Evolutionary conservation across 2,888 invertebrate genomes (phyloP).

Genomic region (Hydriomena furcata): DNA sequence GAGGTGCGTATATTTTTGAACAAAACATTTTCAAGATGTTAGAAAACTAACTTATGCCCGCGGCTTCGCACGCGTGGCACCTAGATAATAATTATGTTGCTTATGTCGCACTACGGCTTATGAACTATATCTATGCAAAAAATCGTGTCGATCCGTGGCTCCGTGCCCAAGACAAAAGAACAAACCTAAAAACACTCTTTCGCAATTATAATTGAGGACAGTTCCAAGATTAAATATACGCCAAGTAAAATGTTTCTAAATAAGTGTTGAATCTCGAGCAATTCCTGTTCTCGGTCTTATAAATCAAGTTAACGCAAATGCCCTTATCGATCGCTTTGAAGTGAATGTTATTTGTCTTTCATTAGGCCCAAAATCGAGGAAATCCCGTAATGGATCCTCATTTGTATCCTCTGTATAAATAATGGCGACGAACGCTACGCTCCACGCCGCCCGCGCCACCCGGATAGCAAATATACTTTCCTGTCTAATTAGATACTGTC

Average conservation of each 20-base stretch:
- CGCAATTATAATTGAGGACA: no score
- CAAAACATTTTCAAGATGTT: no score
- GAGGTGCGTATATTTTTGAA: no score
- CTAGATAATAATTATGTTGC: no score
- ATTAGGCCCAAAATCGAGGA: slow-evolving; percentile 73
- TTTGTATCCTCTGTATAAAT: slow-evolving; percentile 74
- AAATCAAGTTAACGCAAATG: slow-evolving; percentile 64
- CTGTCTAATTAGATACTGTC: slow-evolving; percentile 59
- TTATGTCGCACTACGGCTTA: no score
- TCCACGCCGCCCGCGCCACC: slow-evolving; percentile 49
- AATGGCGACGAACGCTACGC: slow-evolving; percentile 59
- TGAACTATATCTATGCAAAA: no score
- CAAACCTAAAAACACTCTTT: no score
- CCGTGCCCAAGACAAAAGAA: no score
- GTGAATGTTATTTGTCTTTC: slow-evolving; percentile 74
- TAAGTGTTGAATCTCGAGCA: slow-evolving; percentile 14
- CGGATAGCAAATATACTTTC: slow-evolving; percentile 56
- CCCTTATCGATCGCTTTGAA: slow-evolving; percentile 69
- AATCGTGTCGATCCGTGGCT: no score
- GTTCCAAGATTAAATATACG: no score
- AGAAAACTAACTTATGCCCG: no score
- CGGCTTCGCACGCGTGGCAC: no score
- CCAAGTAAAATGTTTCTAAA: slow-evolving; percentile 31
- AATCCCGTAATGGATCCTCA: slow-evolving; percentile 75
- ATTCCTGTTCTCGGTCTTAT: slow-evolving; percentile 21